A percentile compares a stretch with the other conserved stretches of the same genome.
phyloP scores from a whole-genome alignment of 2,888 invertebrate genomes.

The Oxystoma pomonae region DNA sequence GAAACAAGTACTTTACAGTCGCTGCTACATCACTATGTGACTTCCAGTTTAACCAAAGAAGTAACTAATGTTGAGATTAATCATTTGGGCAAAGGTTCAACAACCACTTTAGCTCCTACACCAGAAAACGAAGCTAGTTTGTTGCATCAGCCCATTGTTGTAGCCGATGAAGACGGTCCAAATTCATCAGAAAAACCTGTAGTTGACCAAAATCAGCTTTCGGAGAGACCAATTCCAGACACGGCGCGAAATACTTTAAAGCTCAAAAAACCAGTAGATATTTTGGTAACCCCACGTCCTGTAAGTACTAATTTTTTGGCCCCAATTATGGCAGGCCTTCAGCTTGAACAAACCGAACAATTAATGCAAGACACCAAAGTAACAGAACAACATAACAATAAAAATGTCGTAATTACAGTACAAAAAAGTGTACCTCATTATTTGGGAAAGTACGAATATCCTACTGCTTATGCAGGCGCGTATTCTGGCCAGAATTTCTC shows the following conservation, averaged over 20 bases:
- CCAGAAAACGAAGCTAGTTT: conserved; percentile 28
- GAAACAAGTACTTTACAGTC: conserved; percentile 30
- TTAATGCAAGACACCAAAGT: conserved; percentile 14
- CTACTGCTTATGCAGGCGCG: conserved; percentile 44
- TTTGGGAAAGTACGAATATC: conserved; percentile 47
- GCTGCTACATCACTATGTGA: conserved; percentile 27
- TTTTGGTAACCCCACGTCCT: conserved; percentile 56
- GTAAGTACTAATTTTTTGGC: conserved; percentile 55
- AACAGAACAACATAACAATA: conserved; percentile 31
- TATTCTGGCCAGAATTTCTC: conserved; percentile 35
- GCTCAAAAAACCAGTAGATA: conserved; percentile 24
- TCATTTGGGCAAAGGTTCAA: conserved; percentile 15
- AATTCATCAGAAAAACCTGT: conserved; percentile 29
- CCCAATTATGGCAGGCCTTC: conserved; percentile 58
- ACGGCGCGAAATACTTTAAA: conserved; percentile 33
- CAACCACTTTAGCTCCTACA: conserved; percentile 24
- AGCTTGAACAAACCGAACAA: conserved; percentile 48
- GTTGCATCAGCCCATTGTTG: conserved; percentile 43
- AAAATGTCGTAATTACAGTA: conserved; percentile 56
- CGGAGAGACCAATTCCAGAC: conserved; percentile 24
- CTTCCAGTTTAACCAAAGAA: conserved; percentile 15
- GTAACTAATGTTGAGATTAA: conserved; percentile 20
- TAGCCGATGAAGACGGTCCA: conserved; percentile 36
- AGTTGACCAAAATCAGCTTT: conserved; percentile 29
- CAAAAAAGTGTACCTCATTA: conserved; percentile 61